Percentiles rank a stretch among this genome's conserved stretches.
These are phyloP conservation scores for Heliopora coerulea DNA, from an alignment of 92 coral and sea anemone genomes.

Conservation along the genomic window DNA sequence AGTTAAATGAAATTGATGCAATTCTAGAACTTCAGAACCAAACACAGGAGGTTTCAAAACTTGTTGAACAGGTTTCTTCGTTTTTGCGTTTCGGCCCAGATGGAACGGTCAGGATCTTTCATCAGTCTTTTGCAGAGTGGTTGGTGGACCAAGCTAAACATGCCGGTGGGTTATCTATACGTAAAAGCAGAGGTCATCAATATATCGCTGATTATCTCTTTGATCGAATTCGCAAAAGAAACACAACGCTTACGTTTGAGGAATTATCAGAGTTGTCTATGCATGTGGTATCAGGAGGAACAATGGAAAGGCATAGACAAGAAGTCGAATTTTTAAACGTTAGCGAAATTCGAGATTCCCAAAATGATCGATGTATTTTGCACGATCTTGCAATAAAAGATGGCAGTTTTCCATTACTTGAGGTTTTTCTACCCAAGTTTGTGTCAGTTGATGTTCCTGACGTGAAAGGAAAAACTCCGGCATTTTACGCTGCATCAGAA, in stretches of 20 bases:
- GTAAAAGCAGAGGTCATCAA: conserved; percentile 52
- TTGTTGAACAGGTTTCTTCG: conserved; percentile 14
- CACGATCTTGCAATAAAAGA: conserved; percentile 61
- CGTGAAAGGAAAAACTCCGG: conserved; percentile 59
- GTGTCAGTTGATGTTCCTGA: conserved; percentile 49
- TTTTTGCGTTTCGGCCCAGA: conserved; percentile 47
- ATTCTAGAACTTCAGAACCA: conserved; percentile 43
- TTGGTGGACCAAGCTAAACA: conserved; percentile 48
- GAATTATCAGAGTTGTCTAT: conserved; percentile 56
- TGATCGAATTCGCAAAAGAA: neutral
- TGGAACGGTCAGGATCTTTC: conserved; percentile 53
- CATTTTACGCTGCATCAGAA: conserved; percentile 55
- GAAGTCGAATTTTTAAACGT: conserved; percentile 27
- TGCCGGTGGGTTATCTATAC: conserved; percentile 51
- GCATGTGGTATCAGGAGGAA: conserved; percentile 50
- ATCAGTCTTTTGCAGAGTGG: conserved; percentile 60
- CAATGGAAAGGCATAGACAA: neutral
- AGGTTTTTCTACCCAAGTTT: conserved; percentile 46
- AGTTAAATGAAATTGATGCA: conserved; percentile 18
- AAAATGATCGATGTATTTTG: conserved; percentile 44
- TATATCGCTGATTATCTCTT: conserved; percentile 46
- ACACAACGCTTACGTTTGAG: neutral
- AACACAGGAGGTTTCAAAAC: conserved; percentile 43
- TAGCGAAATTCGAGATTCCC: conserved; percentile 41
- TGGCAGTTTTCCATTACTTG: conserved; percentile 31